phyloP scores from a whole-genome alignment of 1,140 invertebrate species.

The Ylistrum balloti region DNA sequence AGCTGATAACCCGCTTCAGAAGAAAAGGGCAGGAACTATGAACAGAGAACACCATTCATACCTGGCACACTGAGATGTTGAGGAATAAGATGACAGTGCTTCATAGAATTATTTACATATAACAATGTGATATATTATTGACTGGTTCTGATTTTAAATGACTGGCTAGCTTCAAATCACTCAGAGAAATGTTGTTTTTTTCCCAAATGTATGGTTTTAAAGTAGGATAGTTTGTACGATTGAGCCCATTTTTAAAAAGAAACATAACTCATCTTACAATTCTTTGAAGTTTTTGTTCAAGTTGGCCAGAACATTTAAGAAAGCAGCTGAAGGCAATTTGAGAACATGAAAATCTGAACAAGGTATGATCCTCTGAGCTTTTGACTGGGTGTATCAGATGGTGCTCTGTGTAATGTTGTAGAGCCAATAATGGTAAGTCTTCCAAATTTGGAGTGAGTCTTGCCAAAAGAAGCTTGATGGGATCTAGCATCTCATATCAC shows the following conservation, averaged over 20 bases:
- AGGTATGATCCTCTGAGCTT: neutral
- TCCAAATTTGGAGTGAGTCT: neutral
- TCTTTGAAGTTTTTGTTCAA: neutral
- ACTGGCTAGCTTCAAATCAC: neutral
- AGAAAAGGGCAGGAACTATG: constrained; percentile 74
- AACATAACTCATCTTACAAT: neutral
- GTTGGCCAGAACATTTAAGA: neutral
- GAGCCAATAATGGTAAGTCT: neutral
- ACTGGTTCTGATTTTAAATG: neutral
- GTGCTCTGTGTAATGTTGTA: neutral
- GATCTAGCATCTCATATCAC: neutral
- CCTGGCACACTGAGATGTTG: neutral
- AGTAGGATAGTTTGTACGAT: neutral
- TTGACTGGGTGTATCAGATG: neutral
- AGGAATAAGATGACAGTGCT: constrained; percentile 1
- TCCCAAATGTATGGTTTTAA: too few relatives aligned
- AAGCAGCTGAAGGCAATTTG: neutral
- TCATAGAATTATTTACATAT: neutral
- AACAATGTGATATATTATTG: neutral
- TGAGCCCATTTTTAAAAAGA: neutral
- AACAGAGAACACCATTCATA: constrained; percentile 72
- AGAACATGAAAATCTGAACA: neutral
- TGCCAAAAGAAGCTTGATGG: neutral
- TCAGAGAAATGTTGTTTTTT: too few relatives aligned
- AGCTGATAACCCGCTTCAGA: constrained; percentile 73